A percentile compares a stretch with the other conserved stretches of the same genome.
Evolutionary conservation across 2,888 invertebrate species (phyloP).

Genomic region (Himalopsyche tibetana): DNA sequence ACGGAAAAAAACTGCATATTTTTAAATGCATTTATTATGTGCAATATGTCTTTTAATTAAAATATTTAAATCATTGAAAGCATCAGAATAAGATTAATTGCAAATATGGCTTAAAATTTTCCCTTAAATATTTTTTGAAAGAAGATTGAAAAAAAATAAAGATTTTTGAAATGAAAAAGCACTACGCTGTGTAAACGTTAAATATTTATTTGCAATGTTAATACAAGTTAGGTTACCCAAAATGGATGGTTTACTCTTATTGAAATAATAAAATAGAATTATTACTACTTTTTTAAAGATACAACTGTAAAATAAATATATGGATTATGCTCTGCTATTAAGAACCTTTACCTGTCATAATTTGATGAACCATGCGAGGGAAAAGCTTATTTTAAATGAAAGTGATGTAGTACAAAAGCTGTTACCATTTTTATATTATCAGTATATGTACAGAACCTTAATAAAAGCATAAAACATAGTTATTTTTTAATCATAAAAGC

Average conservation of each 20-base stretch:
- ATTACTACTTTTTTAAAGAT: neutral
- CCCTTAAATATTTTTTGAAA: too few species aligned
- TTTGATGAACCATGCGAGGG: neutral
- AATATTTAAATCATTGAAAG: too few species aligned
- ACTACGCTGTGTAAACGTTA: too few species aligned
- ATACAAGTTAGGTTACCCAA: too few species aligned
- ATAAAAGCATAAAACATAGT: neutral
- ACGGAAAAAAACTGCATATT: too few species aligned
- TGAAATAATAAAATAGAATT: neutral
- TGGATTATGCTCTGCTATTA: neutral
- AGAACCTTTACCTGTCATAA: neutral
- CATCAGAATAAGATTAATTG: too few species aligned
- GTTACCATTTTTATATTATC: neutral
- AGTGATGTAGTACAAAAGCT: slow-evolving; percentile 6
- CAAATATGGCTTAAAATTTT: too few species aligned
- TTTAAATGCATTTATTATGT: too few species aligned
- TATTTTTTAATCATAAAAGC: neutral
- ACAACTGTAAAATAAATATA: neutral
- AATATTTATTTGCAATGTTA: too few species aligned
- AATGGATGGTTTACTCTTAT: neutral
- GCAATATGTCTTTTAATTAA: too few species aligned
- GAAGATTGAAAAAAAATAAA: too few species aligned
- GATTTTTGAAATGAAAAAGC: too few species aligned
- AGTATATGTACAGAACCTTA: neutral
- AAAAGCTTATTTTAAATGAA: slow-evolving; percentile 1